Conservation (phyloP, 1,140 invertebrate genomes). For the Pararge aegeria region DNA sequence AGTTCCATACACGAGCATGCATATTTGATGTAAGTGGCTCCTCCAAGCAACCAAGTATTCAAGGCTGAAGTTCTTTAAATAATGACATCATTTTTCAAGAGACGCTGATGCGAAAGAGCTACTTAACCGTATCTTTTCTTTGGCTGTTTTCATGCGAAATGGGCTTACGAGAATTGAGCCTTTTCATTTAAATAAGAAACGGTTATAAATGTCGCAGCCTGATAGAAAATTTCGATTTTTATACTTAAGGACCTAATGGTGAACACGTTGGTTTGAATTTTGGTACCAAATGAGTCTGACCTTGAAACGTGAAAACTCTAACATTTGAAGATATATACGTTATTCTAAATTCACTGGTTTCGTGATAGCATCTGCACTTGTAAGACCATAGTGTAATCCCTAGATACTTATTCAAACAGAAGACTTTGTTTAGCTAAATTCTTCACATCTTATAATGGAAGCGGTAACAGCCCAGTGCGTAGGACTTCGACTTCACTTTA, state of each 20-base stretch:
- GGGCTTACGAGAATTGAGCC: background rate
- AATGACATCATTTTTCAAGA: conserved; percentile 1
- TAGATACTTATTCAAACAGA: too few species aligned
- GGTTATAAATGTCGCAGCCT: background rate
- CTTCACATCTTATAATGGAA: too few species aligned
- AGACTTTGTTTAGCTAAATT: too few species aligned
- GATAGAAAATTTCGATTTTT: background rate
- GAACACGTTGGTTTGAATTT: too few species aligned
- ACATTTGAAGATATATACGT: too few species aligned
- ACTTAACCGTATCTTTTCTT: background rate
- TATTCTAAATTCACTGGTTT: too few species aligned
- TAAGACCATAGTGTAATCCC: too few species aligned
- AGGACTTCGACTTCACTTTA: too few species aligned
- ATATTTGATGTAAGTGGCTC: background rate
- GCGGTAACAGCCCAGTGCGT: too few species aligned
- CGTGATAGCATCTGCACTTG: too few species aligned
- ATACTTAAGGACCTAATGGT: background rate
- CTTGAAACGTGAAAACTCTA: too few species aligned
- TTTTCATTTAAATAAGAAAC: background rate
- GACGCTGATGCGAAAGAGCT: background rate
- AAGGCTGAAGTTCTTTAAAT: conserved; percentile 1
- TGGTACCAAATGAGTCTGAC: too few species aligned
- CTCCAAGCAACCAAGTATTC: background rate
- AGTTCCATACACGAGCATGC: background rate
- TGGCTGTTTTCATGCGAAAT: conserved; percentile 1